These are phyloP conservation scores for Phainopepla nitens DNA, from an alignment of 2,113 vertebrate species.

Conservation along the genomic window DNA sequence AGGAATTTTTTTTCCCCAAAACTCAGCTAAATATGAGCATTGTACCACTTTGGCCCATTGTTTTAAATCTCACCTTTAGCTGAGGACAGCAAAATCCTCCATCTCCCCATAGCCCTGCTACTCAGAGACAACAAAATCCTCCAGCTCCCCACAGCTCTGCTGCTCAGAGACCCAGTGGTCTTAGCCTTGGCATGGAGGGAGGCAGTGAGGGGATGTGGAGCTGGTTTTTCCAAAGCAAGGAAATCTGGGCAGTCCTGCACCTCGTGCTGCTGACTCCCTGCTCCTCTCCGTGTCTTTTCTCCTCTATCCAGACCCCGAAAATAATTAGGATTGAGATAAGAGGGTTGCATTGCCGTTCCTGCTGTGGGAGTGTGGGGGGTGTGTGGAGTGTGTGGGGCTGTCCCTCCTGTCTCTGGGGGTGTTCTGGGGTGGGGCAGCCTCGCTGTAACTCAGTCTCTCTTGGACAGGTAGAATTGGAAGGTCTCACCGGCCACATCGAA, in stretches of 20 bases:
- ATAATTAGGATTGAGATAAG: accelerated
- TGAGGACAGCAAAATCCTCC: neutral
- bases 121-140: too few relatives aligned
- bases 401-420: neutral
- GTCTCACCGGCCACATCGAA: conserved; percentile 98
- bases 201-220: accelerated
- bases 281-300: neutral
- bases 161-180: neutral
- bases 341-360: neutral
- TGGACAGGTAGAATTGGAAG: conserved; percentile 99
- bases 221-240: neutral
- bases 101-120: neutral
- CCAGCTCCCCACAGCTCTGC: neutral
- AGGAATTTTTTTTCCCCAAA: neutral
- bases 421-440: neutral
- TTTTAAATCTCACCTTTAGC: neutral
- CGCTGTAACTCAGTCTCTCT: conserved; percentile 81
- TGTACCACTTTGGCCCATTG: neutral
- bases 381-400: neutral
- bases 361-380: neutral
- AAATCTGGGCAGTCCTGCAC: neutral
- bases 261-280: accelerated
- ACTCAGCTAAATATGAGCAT: neutral
- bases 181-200: neutral
- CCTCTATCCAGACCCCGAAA: neutral